A percentile compares a stretch with the other conserved stretches of the same genome.
Evolutionary conservation across 2,888 invertebrate species (phyloP).

Genomic region (Alviniconcha strummeri): DNA sequence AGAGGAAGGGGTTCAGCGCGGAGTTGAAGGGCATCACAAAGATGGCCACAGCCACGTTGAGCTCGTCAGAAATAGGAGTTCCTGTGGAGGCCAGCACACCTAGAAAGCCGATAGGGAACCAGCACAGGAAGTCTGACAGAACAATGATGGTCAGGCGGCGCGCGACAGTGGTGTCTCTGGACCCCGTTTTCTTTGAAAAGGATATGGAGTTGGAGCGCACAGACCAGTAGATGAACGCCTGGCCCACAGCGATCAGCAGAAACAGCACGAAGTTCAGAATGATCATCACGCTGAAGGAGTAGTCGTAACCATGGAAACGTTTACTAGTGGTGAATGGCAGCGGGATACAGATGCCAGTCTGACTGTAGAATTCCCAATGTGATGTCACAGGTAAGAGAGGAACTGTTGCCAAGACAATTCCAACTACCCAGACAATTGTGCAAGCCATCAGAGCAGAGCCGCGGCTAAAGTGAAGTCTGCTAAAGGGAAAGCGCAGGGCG

Average conservation of each 20-base stretch:
- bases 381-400: not conserved
- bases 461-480: not conserved
- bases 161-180: too few species aligned
- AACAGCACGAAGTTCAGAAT: not conserved
- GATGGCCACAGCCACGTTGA: too few species aligned
- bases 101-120: too few species aligned
- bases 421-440: not conserved
- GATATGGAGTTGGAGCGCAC: too few species aligned
- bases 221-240: too few species aligned
- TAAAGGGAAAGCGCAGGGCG: conserved; percentile 4
- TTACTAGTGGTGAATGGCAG: not conserved
- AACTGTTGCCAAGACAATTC: not conserved
- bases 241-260: not conserved
- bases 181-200: too few species aligned
- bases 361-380: conserved; percentile 10
- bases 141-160: too few species aligned
- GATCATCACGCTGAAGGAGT: not conserved
- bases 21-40: too few species aligned
- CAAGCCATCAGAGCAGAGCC: not conserved
- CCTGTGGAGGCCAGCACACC: too few species aligned
- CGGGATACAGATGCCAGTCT: conserved; percentile 1
- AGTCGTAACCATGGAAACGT: not conserved
- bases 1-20: too few species aligned
- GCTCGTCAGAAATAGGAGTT: too few species aligned
- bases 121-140: too few species aligned